Evolutionary conservation across 2,797 vertebrate genomes (phyloP).

Genomic region (Dipus sagitta): DNA sequence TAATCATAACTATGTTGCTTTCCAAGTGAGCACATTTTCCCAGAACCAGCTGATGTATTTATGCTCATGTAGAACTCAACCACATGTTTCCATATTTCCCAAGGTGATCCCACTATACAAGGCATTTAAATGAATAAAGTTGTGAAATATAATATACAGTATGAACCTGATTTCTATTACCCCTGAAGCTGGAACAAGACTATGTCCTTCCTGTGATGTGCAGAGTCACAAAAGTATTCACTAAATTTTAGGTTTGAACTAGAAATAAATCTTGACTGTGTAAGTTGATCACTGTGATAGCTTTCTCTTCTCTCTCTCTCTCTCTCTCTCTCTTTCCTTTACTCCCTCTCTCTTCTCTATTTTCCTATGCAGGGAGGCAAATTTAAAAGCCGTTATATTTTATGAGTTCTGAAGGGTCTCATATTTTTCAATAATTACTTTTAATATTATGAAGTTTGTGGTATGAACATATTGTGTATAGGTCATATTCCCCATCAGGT

Average conservation of each 20-base stretch:
- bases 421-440: no score
- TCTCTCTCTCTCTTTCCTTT: not conserved
- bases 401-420: not conserved
- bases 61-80: constrained; percentile 37
- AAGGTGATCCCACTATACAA: constrained; percentile 71
- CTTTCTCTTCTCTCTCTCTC: not conserved
- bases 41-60: constrained; percentile 51
- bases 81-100: constrained; percentile 64
- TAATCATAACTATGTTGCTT: not conserved
- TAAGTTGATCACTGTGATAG: constrained; percentile 61
- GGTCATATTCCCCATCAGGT: no score
- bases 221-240: constrained; percentile 66
- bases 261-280: constrained; percentile 75
- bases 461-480: no score
- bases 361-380: not conserved
- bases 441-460: no score
- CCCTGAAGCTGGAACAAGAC: constrained; percentile 70
- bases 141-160: constrained; percentile 58
- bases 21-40: not conserved
- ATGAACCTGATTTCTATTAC: constrained; percentile 64
- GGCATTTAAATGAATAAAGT: constrained; percentile 49
- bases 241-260: constrained; percentile 76
- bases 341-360: no score
- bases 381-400: constrained; percentile 70
- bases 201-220: constrained; percentile 73